Evolutionary conservation across 2,797 vertebrate species (phyloP).

Genomic region (Gymnopithys bicolor): DNA sequence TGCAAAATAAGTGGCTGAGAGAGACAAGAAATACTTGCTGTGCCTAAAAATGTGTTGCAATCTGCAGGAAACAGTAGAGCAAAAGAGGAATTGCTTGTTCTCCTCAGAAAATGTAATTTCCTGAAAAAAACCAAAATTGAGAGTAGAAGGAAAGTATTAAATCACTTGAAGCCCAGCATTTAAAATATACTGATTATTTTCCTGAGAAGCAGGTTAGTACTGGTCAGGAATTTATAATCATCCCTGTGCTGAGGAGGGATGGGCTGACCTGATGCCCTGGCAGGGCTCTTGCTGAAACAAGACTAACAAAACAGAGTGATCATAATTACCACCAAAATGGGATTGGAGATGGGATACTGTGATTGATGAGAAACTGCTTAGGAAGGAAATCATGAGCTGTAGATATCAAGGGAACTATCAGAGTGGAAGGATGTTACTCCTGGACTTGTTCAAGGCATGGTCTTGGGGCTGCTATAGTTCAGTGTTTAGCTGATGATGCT

Average conservation of each 20-base stretch:
- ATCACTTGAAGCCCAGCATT: not conserved
- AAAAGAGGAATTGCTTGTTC: not conserved
- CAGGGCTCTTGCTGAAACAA: not conserved
- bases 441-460: not conserved
- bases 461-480: not conserved
- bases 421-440: not conserved
- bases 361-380: not conserved
- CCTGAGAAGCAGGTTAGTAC: not conserved
- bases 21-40: not conserved
- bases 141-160: not conserved
- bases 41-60: not conserved
- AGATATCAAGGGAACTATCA: not conserved
- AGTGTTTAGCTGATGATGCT: not conserved
- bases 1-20: not conserved
- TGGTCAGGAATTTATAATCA: not conserved
- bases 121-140: not conserved
- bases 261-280: not conserved
- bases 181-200: not conserved
- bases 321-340: not conserved
- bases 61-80: not conserved
- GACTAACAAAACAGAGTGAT: not conserved
- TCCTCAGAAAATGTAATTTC: not conserved
- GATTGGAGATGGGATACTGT: not conserved
- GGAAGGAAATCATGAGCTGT: not conserved
- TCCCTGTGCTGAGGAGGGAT: not conserved